These are phyloP conservation scores for Latrodectus geometricus DNA, from an alignment of 1,140 invertebrate species.

Conservation along the genomic window DNA sequence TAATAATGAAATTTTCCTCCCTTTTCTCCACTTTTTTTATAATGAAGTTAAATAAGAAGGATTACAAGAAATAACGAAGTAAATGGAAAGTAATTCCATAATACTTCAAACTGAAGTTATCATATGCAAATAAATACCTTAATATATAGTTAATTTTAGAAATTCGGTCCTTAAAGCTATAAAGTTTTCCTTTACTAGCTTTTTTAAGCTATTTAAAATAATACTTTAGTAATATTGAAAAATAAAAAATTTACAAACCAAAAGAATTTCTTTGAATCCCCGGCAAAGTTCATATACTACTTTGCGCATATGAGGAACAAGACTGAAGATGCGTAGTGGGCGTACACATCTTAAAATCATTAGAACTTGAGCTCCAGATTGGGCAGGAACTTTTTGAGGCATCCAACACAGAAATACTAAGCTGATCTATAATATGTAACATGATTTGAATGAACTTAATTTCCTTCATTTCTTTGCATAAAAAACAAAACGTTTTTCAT, in stretches of 20 bases:
- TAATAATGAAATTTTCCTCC: no score
- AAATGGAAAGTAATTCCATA: no score
- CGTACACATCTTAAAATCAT: slow-evolving; percentile 97
- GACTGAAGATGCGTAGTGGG: slow-evolving; percentile 95
- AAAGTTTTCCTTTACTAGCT: no score
- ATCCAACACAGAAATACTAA: slow-evolving; percentile 96
- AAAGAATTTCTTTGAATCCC: slow-evolving; percentile 98
- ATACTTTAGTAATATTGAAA: background rate
- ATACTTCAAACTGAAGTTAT: no score
- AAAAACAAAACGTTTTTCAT: background rate
- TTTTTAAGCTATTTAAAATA: no score
- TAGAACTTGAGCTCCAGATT: slow-evolving; percentile 91
- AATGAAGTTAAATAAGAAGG: no score
- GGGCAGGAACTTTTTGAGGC: slow-evolving; percentile 82
- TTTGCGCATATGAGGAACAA: slow-evolving; percentile 99
- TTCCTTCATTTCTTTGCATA: background rate
- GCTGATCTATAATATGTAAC: slow-evolving; percentile 79
- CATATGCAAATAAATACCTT: no score
- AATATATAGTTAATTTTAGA: no score
- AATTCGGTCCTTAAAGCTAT: no score
- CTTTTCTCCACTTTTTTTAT: no score
- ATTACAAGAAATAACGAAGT: no score
- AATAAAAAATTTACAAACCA: slow-evolving; percentile 76
- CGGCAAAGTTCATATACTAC: slow-evolving; percentile 98
- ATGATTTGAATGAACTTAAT: background rate